phyloP scores from a whole-genome alignment of 2,888 invertebrate species.

The Autographa gamma region DNA sequence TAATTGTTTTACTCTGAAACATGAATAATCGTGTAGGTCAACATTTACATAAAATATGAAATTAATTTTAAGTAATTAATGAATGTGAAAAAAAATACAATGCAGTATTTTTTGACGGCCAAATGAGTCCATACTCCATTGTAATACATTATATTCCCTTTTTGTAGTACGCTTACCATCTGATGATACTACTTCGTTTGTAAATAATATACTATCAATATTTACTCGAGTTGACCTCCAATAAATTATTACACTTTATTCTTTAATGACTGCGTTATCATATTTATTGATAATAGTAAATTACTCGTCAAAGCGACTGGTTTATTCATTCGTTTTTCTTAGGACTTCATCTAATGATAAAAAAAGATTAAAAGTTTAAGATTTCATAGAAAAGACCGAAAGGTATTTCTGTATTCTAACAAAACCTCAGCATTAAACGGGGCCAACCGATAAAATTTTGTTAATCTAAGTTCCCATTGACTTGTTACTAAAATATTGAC shows the following conservation, averaged over 20 bases:
- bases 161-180: neutral
- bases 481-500: slow-evolving; percentile 31
- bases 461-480: slow-evolving; percentile 36
- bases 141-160: neutral
- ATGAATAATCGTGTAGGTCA: slow-evolving; percentile 3
- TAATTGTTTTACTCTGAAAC: slow-evolving; percentile 1
- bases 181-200: neutral
- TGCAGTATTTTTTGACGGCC: neutral
- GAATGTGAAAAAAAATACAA: neutral
- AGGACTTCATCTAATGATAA: too few species aligned
- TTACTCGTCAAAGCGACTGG: slow-evolving; percentile 9
- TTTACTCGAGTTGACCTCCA: slow-evolving; percentile 39
- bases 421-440: slow-evolving; percentile 19
- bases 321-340: neutral
- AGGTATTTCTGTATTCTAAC: neutral
- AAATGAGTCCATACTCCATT: neutral
- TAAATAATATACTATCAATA: slow-evolving; percentile 36
- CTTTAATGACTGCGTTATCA: slow-evolving; percentile 41
- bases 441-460: slow-evolving; percentile 33
- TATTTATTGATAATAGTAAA: slow-evolving; percentile 29
- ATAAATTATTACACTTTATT: slow-evolving; percentile 46
- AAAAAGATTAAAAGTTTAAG: neutral
- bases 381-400: neutral
- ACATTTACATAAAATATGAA: slow-evolving; percentile 2
- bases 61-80: neutral